Percentiles rank a stretch among this genome's conserved stretches.
Conservation (phyloP, 2,797 vertebrate species). For the Siniperca undulata region DNA sequence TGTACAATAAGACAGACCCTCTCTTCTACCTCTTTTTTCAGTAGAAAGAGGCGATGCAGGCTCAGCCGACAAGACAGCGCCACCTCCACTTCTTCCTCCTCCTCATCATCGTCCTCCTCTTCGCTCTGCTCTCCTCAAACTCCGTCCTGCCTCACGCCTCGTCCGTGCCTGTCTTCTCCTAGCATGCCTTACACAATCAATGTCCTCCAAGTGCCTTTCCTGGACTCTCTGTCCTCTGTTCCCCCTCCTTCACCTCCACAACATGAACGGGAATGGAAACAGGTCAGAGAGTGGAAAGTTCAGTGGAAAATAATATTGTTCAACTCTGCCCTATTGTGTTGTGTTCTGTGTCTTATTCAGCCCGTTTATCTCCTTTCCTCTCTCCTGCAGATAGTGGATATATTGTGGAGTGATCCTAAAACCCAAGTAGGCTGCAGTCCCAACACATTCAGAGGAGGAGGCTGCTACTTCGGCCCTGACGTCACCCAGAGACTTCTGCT, state of each 20-base stretch:
- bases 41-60: conserved; percentile 64
- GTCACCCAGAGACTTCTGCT: conserved; percentile 88
- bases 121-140: conserved; percentile 80
- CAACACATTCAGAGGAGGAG: conserved; percentile 93
- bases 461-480: conserved; percentile 97
- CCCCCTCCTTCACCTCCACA: conserved; percentile 73
- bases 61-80: conserved; percentile 73
- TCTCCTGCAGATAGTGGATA: conserved; percentile 88
- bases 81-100: conserved; percentile 77
- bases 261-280: conserved; percentile 89
- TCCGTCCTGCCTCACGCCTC: conserved; percentile 70
- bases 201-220: conserved; percentile 80
- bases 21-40: not conserved
- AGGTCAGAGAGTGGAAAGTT: conserved; percentile 81
- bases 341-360: not conserved
- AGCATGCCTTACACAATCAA: conserved; percentile 61
- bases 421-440: conserved; percentile 90
- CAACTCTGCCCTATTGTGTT: not conserved
- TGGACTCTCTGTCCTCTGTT: conserved; percentile 81
- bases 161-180: conserved; percentile 69
- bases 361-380: not conserved
- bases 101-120: conserved; percentile 82
- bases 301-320: not conserved
- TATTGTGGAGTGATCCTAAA: conserved; percentile 97
- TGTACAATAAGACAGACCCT: not conserved